phyloP scores from a whole-genome alignment of 2,888 invertebrate genomes.

The Lasioglossum marginatum region DNA sequence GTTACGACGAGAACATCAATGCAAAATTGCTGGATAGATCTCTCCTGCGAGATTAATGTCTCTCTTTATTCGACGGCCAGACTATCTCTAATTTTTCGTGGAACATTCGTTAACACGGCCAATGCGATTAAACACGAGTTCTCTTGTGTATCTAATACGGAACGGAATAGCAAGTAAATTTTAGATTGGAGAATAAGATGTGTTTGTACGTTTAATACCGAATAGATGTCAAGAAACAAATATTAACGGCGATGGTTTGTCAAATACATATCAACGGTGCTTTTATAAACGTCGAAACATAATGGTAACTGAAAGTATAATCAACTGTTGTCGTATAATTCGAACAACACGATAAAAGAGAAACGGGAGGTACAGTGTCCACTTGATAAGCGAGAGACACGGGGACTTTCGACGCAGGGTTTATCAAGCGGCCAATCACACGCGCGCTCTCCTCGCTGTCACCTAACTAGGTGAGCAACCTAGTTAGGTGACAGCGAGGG shows the following conservation, averaged over 20 bases:
- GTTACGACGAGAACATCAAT: not conserved
- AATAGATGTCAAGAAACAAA: not conserved
- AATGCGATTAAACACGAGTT: not conserved
- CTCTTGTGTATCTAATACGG: not conserved
- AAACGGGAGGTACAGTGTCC: not conserved
- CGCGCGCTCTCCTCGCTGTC: not conserved
- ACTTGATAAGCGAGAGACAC: not conserved
- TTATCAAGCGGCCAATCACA: not conserved
- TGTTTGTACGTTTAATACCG: constrained; percentile 5
- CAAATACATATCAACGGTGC: constrained; percentile 10
- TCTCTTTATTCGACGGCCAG: not conserved
- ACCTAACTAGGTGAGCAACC: no score
- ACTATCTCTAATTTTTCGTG: not conserved
- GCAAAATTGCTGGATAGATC: not conserved
- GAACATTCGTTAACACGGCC: not conserved
- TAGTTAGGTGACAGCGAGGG: no score
- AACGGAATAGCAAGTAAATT: constrained; percentile 1
- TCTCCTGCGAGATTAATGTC: not conserved
- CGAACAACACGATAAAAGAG: not conserved
- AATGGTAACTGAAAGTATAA: constrained; percentile 7
- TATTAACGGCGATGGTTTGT: not conserved
- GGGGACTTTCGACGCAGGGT: not conserved
- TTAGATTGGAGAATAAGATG: not conserved
- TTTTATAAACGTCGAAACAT: constrained; percentile 14
- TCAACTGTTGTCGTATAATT: not conserved